Evolutionary conservation across 2,888 invertebrate genomes (phyloP).

Genomic region (Himalopsyche kuldschensis): DNA sequence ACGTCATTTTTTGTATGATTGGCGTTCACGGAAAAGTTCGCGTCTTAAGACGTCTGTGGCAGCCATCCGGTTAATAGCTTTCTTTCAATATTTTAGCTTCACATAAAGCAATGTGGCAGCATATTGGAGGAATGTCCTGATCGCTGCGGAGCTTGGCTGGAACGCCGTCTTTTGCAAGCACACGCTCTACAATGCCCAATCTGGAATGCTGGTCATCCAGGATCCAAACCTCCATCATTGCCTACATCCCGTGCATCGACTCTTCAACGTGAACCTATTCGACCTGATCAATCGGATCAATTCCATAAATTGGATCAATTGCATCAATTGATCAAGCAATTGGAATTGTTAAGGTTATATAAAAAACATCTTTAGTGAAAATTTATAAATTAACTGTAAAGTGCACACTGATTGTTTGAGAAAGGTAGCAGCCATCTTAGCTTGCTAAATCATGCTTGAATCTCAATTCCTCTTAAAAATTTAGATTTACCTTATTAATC

Average conservation of each 20-base stretch:
- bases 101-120: slow-evolving; percentile 70
- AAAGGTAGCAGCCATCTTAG: too few species aligned
- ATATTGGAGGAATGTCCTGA: slow-evolving; percentile 72
- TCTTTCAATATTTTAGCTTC: slow-evolving; percentile 53
- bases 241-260: not conserved
- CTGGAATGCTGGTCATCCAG: not conserved
- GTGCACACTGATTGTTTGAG: too few species aligned
- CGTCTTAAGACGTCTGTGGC: too few species aligned
- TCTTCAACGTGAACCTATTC: not conserved
- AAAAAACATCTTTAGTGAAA: too few species aligned
- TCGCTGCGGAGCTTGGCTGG: slow-evolving; percentile 70
- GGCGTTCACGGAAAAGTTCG: too few species aligned
- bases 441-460: too few species aligned
- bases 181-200: not conserved
- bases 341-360: not conserved
- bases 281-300: not conserved
- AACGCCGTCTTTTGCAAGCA: slow-evolving; percentile 51
- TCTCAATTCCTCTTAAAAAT: too few species aligned
- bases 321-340: not conserved
- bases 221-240: not conserved
- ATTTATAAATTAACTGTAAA: too few species aligned
- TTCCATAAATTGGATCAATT: not conserved
- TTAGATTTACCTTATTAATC: too few species aligned
- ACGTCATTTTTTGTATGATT: too few species aligned
- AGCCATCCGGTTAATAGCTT: too few species aligned